Conservation (phyloP, 1,140 invertebrate genomes). For the Metopolophium dirhodum region DNA sequence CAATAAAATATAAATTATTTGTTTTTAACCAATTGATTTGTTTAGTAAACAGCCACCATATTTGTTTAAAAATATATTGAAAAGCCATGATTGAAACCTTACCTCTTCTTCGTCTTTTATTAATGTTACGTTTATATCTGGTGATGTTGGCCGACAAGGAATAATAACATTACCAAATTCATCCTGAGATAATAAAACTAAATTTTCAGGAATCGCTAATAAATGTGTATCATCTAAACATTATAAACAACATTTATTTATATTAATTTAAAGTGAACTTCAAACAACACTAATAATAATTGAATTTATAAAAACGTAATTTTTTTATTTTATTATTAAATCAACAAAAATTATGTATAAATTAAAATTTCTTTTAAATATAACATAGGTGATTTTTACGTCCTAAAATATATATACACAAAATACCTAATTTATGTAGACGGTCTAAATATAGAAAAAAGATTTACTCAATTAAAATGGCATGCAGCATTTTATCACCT, state of each 20-base stretch:
- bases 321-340: not conserved
- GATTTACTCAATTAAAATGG: not conserved
- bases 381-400: not conserved
- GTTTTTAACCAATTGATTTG: not conserved
- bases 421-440: not conserved
- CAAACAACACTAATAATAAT: not conserved
- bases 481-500: not conserved
- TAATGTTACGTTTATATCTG: conserved; percentile 69
- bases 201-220: conserved; percentile 53
- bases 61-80: not conserved
- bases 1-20: not conserved
- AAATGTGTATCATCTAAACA: conserved; percentile 58
- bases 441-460: not conserved
- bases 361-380: conserved; percentile 18
- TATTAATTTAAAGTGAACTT: not conserved
- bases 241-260: not conserved
- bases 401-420: not conserved
- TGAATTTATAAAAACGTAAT: not conserved
- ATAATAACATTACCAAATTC: conserved; percentile 65
- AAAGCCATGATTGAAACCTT: not conserved
- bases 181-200: conserved; percentile 47
- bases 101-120: conserved; percentile 57
- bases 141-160: conserved; percentile 74
- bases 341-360: not conserved
- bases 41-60: not conserved